Base-by-base conservation (phyloP, 2,797 vertebrate genomes). In the Menidia menidia region DNA sequence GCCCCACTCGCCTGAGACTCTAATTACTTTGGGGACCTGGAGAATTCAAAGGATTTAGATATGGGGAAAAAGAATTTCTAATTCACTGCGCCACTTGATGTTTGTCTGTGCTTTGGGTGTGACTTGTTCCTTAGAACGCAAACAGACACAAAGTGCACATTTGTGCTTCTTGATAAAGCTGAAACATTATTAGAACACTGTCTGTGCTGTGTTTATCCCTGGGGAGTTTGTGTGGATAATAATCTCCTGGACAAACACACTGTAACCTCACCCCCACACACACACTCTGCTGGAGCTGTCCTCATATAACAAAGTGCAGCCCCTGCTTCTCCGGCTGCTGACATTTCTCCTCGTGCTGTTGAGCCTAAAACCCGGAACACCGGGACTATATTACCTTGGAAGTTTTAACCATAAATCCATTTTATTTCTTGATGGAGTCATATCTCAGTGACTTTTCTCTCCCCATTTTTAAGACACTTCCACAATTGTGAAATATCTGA, bases 11-110 rank as follows among this genome's bases (percentile, higher is more conserved):
- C 89, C 82, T 80, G 88, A 92, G 92, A 93, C 90, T 93, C 92
- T 95, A 94, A 95, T 95, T 94, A 95, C 93, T 92, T 95, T 88
- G 82, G 94, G 94, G 94, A 95, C 92, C 91, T 92, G 89, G 94
- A 95, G 94, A 94, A 94, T 94, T 93, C 91, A 89, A 87, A 91
- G 92, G 92, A 94, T 94, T 95, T 94, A 94, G 91, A 92, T 88
- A 89, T 1, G 77, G 60, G 52, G 18, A 53, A 81, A 79, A 77
- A 84, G 69, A 86, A 91, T 92, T 94, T 94, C 92, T 91, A 94
- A 95, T 95, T 94, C 94, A 88, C 90, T 92, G 89, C 80, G 88
- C 89, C 85, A 90, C 89, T 93, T 93, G 92, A 93, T 94, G 93
- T 95, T 94, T 94, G 93, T 91, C 90, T 93, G 87, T 71, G 53